Percentiles rank a stretch among this genome's conserved stretches.
Evolutionary conservation across 2,888 invertebrate species (phyloP).

Genomic region (Volucella inflata): DNA sequence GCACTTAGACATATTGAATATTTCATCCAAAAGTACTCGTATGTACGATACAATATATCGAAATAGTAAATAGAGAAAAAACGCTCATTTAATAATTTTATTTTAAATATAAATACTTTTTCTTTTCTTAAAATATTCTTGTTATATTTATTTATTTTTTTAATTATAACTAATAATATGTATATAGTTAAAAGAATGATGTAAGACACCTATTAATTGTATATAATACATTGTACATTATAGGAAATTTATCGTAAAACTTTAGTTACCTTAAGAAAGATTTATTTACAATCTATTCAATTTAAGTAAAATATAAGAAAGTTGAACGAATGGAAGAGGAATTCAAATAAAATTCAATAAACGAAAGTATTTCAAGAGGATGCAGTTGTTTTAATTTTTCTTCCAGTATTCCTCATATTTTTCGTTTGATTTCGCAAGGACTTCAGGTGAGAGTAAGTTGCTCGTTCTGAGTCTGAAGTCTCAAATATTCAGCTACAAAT

Average conservation of each 20-base stretch:
- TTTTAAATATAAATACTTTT: background rate
- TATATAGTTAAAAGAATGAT: slow-evolving; percentile 34
- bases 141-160: slow-evolving; percentile 4
- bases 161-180: background rate
- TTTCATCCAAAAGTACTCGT: slow-evolving; percentile 6
- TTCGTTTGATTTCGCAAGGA: background rate
- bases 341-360: slow-evolving; percentile 49
- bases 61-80: slow-evolving; percentile 5
- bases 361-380: slow-evolving; percentile 17
- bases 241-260: background rate
- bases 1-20: slow-evolving; percentile 39
- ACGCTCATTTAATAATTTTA: background rate
- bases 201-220: background rate
- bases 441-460: too few relatives aligned
- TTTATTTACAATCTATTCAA: slow-evolving; percentile 36
- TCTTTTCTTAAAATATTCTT: background rate
- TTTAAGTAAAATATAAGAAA: slow-evolving; percentile 48
- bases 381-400: background rate
- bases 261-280: slow-evolving; percentile 15
- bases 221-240: slow-evolving; percentile 15
- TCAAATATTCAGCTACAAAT: too few relatives aligned
- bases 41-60: slow-evolving; percentile 5
- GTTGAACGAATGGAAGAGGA: background rate
- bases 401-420: background rate
- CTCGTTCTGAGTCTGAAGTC: too few relatives aligned